Evolutionary conservation across 2,888 invertebrate species (phyloP), one percentile per base, ranked within the genome.

Genomic region (Tenthredo distinguenda): DNA sequence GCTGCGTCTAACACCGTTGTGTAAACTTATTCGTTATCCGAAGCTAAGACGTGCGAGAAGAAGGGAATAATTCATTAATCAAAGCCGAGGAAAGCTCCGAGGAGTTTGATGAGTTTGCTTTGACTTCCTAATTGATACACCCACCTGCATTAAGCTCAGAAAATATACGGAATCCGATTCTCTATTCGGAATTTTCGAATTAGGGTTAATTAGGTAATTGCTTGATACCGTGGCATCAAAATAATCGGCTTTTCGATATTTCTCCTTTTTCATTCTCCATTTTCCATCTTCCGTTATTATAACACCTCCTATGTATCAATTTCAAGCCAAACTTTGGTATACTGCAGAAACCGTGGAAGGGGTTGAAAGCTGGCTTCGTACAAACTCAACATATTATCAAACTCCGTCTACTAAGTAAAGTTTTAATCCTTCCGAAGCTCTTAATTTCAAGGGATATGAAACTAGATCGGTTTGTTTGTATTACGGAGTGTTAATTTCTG

Each of bases 11-110:
- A 74, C 77, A 50, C 77, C 77, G 21, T n/a, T n/a, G 50, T 50
- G 77, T 47, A 34, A 77, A 77, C 31, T 77, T 77, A 77, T 55
- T 77, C 50, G 77, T 55, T 31, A 77, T 77, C 40, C 40, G 71
- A n/a, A 21, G 26, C 26, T 26, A 34, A 68, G 34, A 68, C 43
- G 43, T 26, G 74, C 40, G 74, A 74, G 21, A 74, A 74, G 31
- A 47, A 50, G 81, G 18, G 81, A 81, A 81, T 81, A 81, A 81
- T 81, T 62, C 50, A 81, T 81, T 81, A 81, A 62, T 62, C 81
- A 62, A 55, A 81, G 12, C 62, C 37, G 12, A 37, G 62, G 81
- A 31, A 77, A 26, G 50, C 50, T 77, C 34, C 74, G 26, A 21
- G 21, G 74, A 74, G 43, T 74, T 43, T 77, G 77, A 77, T 55